Conservation (phyloP, 2,888 invertebrate species). For the Eristalinus sepulchralis region DNA sequence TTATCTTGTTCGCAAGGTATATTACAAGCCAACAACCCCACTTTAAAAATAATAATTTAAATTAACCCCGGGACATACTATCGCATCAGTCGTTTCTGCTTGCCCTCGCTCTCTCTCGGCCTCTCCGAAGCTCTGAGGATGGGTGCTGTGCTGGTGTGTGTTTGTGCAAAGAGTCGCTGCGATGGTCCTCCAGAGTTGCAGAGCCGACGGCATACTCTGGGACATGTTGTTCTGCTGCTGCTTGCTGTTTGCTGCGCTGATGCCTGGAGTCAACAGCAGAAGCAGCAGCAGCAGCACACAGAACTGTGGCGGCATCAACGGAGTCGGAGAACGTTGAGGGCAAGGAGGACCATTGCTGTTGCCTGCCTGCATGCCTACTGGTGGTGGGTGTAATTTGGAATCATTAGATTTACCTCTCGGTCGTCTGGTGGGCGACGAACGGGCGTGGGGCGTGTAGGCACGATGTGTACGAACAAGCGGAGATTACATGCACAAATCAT, state of each 20-base stretch:
- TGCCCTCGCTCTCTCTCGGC: background rate
- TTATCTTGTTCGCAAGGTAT: constrained; percentile 69
- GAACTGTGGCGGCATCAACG: too few relatives aligned
- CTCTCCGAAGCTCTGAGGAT: background rate
- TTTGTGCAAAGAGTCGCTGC: constrained; percentile 26
- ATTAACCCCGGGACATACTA: constrained; percentile 71
- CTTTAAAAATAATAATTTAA: constrained; percentile 72
- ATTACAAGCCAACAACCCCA: constrained; percentile 71
- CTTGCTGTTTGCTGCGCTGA: constrained; percentile 1
- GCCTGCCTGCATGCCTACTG: background rate
- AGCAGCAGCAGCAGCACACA: too few relatives aligned
- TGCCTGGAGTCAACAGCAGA: constrained; percentile 32
- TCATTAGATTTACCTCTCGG: constrained; percentile 63
- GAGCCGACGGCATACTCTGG: constrained; percentile 55
- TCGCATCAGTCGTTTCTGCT: constrained; percentile 57
- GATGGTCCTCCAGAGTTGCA: constrained; percentile 60
- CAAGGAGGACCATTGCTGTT: background rate
- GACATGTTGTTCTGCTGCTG: constrained; percentile 41
- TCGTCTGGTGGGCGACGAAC: constrained; percentile 15
- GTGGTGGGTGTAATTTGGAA: constrained; percentile 57
- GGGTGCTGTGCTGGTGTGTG: background rate
- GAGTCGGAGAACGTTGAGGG: background rate
- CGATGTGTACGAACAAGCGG: constrained; percentile 25
- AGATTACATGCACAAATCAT: constrained; percentile 67
- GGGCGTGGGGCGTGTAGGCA: constrained; percentile 16